Evolutionary conservation across 2,113 vertebrate species (phyloP).

Genomic region (Corvus cornix): DNA sequence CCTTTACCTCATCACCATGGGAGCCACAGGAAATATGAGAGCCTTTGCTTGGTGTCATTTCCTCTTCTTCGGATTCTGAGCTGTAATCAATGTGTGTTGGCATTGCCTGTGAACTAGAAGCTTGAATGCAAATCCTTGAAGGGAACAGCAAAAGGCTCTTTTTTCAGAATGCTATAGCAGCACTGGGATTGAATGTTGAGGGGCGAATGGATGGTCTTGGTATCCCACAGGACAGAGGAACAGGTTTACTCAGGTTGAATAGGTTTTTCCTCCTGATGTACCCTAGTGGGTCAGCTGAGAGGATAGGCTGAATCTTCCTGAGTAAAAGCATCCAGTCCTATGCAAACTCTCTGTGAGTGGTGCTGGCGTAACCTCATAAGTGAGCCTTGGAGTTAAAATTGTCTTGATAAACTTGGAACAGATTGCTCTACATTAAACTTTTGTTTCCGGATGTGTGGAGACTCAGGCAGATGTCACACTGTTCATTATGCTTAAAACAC

Average conservation of each 20-base stretch:
- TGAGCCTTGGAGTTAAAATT: background rate
- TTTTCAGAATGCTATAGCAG: background rate
- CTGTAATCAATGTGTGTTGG: background rate
- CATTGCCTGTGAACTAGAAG: background rate
- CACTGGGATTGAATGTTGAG: background rate
- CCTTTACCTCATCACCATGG: background rate
- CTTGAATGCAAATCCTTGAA: background rate
- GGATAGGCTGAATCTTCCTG: background rate
- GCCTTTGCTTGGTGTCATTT: background rate
- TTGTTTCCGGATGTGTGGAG: background rate
- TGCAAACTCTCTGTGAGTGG: background rate
- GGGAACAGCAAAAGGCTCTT: background rate
- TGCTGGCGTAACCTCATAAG: accelerated
- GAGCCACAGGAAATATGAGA: background rate
- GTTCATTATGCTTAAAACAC: background rate
- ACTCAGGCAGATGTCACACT: background rate
- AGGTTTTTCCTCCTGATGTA: background rate
- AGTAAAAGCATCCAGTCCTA: background rate
- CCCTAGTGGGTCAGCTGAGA: background rate
- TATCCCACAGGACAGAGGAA: background rate
- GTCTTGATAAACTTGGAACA: constrained; percentile 25
- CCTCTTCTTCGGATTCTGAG: background rate
- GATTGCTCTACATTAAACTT: background rate
- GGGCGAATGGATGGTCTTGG: background rate
- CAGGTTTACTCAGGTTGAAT: background rate